Percentiles rank a stretch among this genome's conserved stretches.
Evolutionary conservation across 2,113 vertebrate genomes (phyloP).

Genomic region (Trachemys scripta): DNA sequence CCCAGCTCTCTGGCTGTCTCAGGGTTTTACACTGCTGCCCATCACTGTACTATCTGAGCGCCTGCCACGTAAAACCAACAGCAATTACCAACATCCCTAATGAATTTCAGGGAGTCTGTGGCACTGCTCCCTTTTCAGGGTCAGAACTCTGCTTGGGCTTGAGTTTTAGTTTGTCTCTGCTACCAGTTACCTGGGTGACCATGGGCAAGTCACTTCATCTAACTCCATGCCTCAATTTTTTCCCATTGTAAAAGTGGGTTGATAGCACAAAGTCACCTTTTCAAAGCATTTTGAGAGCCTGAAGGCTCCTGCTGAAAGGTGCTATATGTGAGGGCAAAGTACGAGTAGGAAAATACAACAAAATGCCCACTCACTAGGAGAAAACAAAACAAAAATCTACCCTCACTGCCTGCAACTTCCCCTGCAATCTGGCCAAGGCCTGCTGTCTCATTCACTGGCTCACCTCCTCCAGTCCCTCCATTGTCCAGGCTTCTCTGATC

Average conservation of each 20-base stretch:
- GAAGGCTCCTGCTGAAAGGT: not conserved
- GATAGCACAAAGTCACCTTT: not conserved
- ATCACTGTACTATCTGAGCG: not conserved
- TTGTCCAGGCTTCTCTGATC: not conserved
- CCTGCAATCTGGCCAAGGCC: not conserved
- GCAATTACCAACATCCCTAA: not conserved
- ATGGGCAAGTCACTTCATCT: not conserved
- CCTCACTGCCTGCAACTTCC: slow-evolving; percentile 62
- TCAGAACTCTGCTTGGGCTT: not conserved
- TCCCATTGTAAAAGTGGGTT: not conserved
- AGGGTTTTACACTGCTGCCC: not conserved
- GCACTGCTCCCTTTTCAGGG: not conserved
- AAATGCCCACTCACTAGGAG: slow-evolving; percentile 19
- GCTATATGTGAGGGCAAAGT: not conserved
- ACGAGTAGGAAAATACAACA: not conserved
- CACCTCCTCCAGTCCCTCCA: not conserved
- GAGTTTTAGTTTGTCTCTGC: not conserved
- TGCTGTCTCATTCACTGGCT: not conserved
- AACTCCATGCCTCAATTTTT: not conserved
- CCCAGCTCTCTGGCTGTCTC: not conserved
- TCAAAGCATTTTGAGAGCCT: not conserved
- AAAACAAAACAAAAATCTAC: slow-evolving; percentile 62
- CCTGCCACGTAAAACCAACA: not conserved
- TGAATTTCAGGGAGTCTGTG: not conserved
- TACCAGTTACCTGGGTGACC: not conserved